Evolutionary conservation across 2,888 invertebrate species (phyloP).

Genomic region (Imbricaverruca yamaguchii): DNA sequence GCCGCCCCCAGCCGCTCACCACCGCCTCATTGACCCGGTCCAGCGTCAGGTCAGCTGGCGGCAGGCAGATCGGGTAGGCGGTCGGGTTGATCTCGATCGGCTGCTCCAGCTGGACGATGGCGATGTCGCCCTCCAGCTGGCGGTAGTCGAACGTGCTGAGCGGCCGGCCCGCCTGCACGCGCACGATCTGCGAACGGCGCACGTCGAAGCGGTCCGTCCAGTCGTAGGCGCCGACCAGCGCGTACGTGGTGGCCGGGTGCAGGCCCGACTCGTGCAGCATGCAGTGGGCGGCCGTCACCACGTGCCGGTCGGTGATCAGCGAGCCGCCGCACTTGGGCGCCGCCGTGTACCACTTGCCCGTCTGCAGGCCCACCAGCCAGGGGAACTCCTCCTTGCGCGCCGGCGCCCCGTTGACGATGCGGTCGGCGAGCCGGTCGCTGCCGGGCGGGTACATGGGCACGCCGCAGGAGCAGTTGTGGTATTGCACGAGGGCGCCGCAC

Average conservation of each 20-base stretch:
- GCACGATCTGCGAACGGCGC: not conserved
- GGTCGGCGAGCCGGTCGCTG: not conserved
- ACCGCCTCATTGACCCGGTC: not conserved
- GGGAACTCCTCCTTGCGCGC: not conserved
- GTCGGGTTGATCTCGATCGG: constrained; percentile 21
- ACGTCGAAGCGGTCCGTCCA: constrained; percentile 8
- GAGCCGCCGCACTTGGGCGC: constrained; percentile 23
- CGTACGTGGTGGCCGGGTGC: not conserved
- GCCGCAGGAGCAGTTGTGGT: constrained; percentile 17
- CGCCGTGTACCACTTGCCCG: not conserved
- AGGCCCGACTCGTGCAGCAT: constrained; percentile 2
- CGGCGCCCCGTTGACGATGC: not conserved
- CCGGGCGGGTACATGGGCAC: constrained; percentile 3
- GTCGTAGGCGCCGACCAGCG: not conserved
- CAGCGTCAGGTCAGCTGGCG: not conserved
- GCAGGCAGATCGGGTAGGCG: constrained; percentile 22
- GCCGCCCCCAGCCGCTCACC: not conserved
- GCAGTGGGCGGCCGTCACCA: constrained; percentile 23
- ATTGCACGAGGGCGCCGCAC: not conserved
- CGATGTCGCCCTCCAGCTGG: constrained; percentile 19
- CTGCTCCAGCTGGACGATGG: constrained; percentile 10
- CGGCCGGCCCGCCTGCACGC: not conserved
- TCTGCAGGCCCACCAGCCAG: not conserved
- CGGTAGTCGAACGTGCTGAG: not conserved
- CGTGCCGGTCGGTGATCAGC: constrained; percentile 23